These are phyloP conservation scores for Halcyon leucocephala DNA, from an alignment of 2,797 vertebrate genomes.

Conservation along the genomic window DNA sequence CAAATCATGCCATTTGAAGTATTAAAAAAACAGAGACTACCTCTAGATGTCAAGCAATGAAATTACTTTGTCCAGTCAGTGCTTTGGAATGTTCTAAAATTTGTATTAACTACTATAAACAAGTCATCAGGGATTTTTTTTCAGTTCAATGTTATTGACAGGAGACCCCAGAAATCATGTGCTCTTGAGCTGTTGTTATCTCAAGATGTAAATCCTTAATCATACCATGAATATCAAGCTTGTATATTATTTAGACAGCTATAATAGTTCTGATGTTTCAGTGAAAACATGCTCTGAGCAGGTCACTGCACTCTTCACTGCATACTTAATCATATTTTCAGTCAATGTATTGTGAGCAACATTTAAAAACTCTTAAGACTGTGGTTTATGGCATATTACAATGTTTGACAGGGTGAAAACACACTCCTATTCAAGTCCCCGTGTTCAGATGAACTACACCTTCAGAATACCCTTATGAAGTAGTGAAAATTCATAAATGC, in stretches of 20 bases:
- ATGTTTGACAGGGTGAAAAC: slow-evolving; percentile 38
- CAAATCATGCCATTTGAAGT: not conserved
- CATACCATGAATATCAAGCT: not conserved
- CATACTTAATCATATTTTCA: slow-evolving; percentile 3
- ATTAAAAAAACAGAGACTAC: not conserved
- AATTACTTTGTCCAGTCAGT: not conserved
- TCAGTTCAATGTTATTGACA: slow-evolving; percentile 2
- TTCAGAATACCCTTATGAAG: not conserved
- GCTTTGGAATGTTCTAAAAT: not conserved
- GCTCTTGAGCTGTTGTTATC: not conserved
- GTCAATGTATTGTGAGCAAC: not conserved
- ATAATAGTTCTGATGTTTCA: slow-evolving; percentile 11
- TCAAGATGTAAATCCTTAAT: slow-evolving; percentile 32
- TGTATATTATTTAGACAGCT: slow-evolving; percentile 18
- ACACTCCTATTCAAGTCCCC: slow-evolving; percentile 33
- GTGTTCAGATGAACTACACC: slow-evolving; percentile 14
- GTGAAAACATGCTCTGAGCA: not conserved
- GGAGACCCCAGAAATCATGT: not conserved
- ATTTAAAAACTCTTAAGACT: not conserved
- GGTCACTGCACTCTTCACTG: not conserved
- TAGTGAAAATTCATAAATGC: not conserved
- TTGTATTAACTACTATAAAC: not conserved
- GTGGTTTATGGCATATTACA: slow-evolving; percentile 28
- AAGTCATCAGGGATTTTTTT: not conserved
- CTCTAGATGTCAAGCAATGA: not conserved